Percentiles rank a stretch among this genome's conserved stretches.
These are phyloP conservation scores for Heptranchias perlo DNA, from an alignment of 2,113 vertebrate genomes.

Conservation along the genomic window DNA sequence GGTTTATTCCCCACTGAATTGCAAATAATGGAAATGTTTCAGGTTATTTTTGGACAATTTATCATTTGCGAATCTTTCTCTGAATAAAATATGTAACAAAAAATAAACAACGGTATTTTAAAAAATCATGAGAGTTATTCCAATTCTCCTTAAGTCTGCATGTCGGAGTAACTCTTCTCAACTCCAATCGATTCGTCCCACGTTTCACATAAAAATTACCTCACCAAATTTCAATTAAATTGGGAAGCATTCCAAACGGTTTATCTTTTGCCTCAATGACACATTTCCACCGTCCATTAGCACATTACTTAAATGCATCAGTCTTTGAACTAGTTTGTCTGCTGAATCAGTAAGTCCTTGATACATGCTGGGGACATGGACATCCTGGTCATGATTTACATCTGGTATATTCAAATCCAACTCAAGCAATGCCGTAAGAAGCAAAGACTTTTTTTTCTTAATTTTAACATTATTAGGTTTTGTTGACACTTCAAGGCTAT, in stretches of 20 bases:
- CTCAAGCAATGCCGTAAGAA: not conserved
- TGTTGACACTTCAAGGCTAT: not conserved
- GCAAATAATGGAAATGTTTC: not conserved
- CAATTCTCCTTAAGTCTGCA: not conserved
- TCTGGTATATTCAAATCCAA: conserved; percentile 1
- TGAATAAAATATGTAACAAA: not conserved
- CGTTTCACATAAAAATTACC: not conserved
- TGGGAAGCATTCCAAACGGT: not conserved
- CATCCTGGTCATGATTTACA: not conserved
- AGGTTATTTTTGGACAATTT: not conserved
- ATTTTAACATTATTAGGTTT: not conserved
- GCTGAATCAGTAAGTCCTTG: not conserved
- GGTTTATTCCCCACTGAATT: not conserved
- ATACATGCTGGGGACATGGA: not conserved
- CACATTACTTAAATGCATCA: no score
- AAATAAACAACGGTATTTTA: not conserved
- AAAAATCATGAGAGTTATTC: not conserved
- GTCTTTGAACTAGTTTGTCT: conserved; percentile 14
- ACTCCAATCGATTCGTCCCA: not conserved
- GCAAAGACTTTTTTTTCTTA: not conserved
- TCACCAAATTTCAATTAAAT: not conserved
- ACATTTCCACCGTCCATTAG: not conserved
- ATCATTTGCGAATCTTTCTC: not conserved
- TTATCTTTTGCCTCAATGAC: not conserved
- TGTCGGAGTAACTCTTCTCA: not conserved